Evolutionary conservation across 2,113 vertebrate genomes (phyloP).

Genomic region (Cheilinus undulatus): DNA sequence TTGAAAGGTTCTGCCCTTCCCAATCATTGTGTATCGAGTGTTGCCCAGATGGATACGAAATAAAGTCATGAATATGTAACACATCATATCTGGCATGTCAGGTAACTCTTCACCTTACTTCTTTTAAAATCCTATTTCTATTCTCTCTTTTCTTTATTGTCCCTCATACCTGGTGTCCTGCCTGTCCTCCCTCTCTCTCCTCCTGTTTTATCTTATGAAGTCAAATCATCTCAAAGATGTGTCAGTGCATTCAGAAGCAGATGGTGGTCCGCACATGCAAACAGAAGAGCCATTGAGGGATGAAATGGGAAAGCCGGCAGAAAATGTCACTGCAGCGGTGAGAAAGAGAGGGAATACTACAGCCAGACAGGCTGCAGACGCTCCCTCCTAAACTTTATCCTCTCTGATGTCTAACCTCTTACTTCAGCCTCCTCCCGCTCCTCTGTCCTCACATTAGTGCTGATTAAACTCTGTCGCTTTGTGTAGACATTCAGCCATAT

Average conservation of each 20-base stretch:
- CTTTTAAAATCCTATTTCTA: not conserved
- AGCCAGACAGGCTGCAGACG: conserved; percentile 13
- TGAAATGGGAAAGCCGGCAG: conserved; percentile 54
- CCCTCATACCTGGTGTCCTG: not conserved
- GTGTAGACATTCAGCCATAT: conserved; percentile 33
- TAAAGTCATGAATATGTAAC: no score
- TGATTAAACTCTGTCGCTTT: conserved; percentile 28
- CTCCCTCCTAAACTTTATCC: conserved; percentile 25
- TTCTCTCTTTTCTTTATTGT: not conserved
- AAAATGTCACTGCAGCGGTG: conserved; percentile 56
- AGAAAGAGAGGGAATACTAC: conserved; percentile 41
- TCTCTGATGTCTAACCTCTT: not conserved
- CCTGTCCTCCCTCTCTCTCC: conserved; percentile 3
- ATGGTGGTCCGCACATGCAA: conserved; percentile 28
- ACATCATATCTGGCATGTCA: no score
- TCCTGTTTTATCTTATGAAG: conserved; percentile 17
- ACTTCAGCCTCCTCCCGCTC: not conserved
- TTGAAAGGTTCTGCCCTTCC: no score
- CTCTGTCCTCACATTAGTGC: conserved; percentile 1
- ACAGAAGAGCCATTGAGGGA: conserved; percentile 54
- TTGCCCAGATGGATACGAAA: no score
- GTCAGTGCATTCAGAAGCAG: conserved; percentile 38
- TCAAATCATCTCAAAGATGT: conserved; percentile 40
- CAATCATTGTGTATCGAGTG: no score
- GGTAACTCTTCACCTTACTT: no score